phyloP scores from a whole-genome alignment of 2,888 invertebrate genomes.

The Diplazon laetatorius region DNA sequence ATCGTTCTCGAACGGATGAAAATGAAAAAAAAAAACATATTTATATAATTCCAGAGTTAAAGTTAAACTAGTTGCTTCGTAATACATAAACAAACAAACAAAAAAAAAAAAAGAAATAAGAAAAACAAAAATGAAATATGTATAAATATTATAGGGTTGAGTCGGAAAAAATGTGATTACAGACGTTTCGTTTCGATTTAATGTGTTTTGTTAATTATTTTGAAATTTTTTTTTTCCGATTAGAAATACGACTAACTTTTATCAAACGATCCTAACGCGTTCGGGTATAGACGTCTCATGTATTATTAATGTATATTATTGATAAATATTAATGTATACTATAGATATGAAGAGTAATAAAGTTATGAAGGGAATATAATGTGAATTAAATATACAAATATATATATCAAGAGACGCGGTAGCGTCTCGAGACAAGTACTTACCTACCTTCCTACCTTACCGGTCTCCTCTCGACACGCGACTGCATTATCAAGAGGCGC shows the following conservation, averaged over 20 bases:
- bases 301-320: constrained; percentile 71
- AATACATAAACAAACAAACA: constrained; percentile 40
- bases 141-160: constrained; percentile 26
- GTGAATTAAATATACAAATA: background rate
- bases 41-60: constrained; percentile 56
- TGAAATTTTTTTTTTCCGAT: constrained; percentile 12
- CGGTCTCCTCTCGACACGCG: no score
- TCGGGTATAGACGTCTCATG: constrained; percentile 60
- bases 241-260: constrained; percentile 29
- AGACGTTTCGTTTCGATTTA: constrained; percentile 35
- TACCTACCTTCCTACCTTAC: no score
- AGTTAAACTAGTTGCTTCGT: constrained; percentile 55
- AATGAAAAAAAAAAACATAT: no score
- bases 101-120: constrained; percentile 12
- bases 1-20: constrained; percentile 38
- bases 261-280: constrained; percentile 50
- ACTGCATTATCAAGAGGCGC: no score
- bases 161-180: constrained; percentile 18
- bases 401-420: no score
- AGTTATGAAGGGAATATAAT: constrained; percentile 64
- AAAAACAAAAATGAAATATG: constrained; percentile 17
- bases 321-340: constrained; percentile 72
- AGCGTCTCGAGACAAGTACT: no score
- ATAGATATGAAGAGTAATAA: constrained; percentile 68
- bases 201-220: no score